Conservation (phyloP, 2,113 vertebrate species). For the Prochilodus magdalenae region DNA sequence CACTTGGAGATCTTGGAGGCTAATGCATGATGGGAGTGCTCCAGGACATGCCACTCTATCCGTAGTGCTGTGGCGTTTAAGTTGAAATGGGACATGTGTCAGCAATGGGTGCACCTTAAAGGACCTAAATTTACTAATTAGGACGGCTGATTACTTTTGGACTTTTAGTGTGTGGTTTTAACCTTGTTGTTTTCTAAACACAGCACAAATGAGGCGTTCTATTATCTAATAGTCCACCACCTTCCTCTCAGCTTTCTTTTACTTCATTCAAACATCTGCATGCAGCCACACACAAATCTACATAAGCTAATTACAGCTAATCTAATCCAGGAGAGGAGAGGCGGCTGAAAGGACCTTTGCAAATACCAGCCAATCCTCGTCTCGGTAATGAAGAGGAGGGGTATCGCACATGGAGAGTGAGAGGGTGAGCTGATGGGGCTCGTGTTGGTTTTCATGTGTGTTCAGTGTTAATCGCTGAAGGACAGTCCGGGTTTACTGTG, state of each 20-base stretch:
- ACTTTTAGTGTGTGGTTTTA: not conserved
- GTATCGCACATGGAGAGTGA: not conserved
- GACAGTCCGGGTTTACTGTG: slow-evolving; percentile 71
- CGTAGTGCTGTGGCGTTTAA: too few species aligned
- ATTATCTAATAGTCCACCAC: slow-evolving; percentile 52
- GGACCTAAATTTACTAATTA: too few species aligned
- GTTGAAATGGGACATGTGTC: too few species aligned
- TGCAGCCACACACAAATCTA: slow-evolving; percentile 46
- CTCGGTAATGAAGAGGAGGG: slow-evolving; percentile 46
- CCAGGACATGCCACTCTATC: too few species aligned
- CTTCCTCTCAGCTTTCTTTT: slow-evolving; percentile 38
- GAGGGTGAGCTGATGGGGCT: slow-evolving; percentile 18
- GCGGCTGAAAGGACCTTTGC: slow-evolving; percentile 48
- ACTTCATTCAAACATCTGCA: slow-evolving; percentile 46
- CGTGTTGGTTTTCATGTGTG: slow-evolving; percentile 52
- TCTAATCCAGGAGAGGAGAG: slow-evolving; percentile 50
- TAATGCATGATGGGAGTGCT: too few species aligned
- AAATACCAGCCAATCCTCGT: slow-evolving; percentile 35
- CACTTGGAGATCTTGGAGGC: too few species aligned
- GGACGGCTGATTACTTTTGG: too few species aligned
- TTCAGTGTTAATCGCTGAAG: slow-evolving; percentile 74
- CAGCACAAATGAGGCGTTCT: slow-evolving; percentile 48
- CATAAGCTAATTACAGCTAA: slow-evolving; percentile 58
- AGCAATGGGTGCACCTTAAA: too few species aligned
- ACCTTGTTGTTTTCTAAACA: slow-evolving; percentile 19